Evolutionary conservation across 2,797 vertebrate genomes (phyloP), one percentile per base, ranked within the genome.

Genomic region (Arctocebus calabarensis): DNA sequence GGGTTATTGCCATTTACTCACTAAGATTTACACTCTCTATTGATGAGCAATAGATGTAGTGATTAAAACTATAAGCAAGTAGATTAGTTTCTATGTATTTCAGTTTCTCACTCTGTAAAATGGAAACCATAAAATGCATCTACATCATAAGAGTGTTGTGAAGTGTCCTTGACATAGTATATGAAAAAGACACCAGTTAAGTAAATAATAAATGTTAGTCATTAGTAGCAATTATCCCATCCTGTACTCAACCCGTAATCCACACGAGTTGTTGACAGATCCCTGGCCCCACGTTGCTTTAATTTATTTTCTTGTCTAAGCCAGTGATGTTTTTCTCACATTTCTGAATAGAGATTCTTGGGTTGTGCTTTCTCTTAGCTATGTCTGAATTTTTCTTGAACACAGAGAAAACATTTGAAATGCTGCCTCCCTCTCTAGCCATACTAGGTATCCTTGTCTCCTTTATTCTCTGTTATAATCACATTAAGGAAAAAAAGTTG

Each of bases 41-140:
- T 6, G 20, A 19, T 32, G 34, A 85, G 55, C 40, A 78, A 32
- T 83, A 59, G 13, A 45, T 34, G 5, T 23, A 37, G 3, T 73
- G 73, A 57, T n/a, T 59, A 62, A 64, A 11, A 59, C n/a, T 61
- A 2, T 22, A 62, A 5, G 68, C 23, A 70, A 79, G 43, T 37
- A 23, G 48, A 37, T 77, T 61, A 64, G 34, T 74, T 20, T 70
- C 64, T 57, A 29, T 73, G 2, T 43, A 64, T 40, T 59, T 83
- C 37, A 89, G 32, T 61, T 79, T 93, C 25, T 68, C 78, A 29
- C 62, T 89, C 25, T 45, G 9, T 82, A 68, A 88, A 93, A 88
- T n/a, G 22, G 13, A 94, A 91, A 73, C 40, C 90, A 83, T 45
- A 81, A 48, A 68, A 52, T 71, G 1, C 74, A 25, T 27, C 43